Percentiles rank a stretch among this genome's conserved stretches.
These are phyloP conservation scores for Digitonthophagus gazella DNA, from an alignment of 2,888 invertebrate species.

Conservation along the genomic window DNA sequence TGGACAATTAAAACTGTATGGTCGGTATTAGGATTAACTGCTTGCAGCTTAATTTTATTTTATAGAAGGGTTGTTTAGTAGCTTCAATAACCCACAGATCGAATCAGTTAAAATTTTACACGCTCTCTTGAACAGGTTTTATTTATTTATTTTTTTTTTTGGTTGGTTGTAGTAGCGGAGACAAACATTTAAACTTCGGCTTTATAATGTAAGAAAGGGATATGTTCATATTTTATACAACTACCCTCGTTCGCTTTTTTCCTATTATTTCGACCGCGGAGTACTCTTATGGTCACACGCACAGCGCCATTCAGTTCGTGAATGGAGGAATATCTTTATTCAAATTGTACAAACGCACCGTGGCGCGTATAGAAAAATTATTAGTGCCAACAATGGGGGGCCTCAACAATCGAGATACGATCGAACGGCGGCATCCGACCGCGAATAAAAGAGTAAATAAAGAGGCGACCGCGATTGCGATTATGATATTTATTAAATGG, in stretches of 20 bases:
- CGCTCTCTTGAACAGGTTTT: background rate
- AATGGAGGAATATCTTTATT: conserved; percentile 16
- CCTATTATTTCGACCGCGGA: conserved; percentile 29
- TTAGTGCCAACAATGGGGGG: conserved; percentile 21
- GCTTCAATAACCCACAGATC: background rate
- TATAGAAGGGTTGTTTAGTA: background rate
- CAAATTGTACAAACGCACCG: conserved; percentile 22
- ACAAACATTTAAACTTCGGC: background rate
- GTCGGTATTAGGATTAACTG: background rate
- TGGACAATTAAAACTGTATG: background rate
- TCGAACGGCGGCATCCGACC: conserved; percentile 20
- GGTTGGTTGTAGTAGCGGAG: background rate
- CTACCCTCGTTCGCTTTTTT: conserved; percentile 1
- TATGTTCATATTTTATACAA: conserved; percentile 27
- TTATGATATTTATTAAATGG: conserved; percentile 25
- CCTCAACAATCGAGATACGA: conserved; percentile 25
- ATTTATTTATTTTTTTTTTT: too few relatives aligned
- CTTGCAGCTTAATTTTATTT: background rate
- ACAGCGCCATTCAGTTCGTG: background rate
- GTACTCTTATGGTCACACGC: conserved; percentile 5
- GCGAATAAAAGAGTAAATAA: conserved; percentile 27
- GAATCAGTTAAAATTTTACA: background rate
- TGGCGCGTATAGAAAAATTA: conserved; percentile 20
- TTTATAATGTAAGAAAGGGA: conserved; percentile 30
- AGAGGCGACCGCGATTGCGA: conserved; percentile 27